Base-by-base conservation (phyloP, 2,888 invertebrate genomes). In the Lochmaea capreae region DNA sequence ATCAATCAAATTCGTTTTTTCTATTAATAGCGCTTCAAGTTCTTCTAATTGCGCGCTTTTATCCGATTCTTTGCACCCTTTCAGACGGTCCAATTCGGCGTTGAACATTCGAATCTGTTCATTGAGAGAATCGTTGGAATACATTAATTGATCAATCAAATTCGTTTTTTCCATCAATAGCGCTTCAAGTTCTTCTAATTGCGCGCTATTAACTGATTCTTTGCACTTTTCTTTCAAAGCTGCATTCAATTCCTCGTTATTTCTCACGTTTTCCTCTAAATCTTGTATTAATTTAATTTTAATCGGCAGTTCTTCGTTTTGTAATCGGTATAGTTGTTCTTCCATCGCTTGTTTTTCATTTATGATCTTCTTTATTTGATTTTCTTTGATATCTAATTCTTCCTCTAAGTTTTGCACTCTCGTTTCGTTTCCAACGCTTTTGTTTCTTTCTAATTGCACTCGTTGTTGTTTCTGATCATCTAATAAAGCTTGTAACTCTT, bases 401-500 rank as follows among this genome's bases (percentile, higher is more conserved):
- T 74, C 71, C 22, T 78, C 75, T 10, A 78, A 65, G 22, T 10
- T 61, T 59, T 67, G 75, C 10, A 78, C 61, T 26, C 59, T 68
- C 16, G 69, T 73, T 26, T 74, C 73, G 42, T 58, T 65, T 1
- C 43, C 65, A 5, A 61, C 14, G n/a, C 63, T 70, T 57, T 39
- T 70, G 57, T 57, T 70, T 16, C 63, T 52, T 57, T 86, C 83
- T 12, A 85, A 83, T 62, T 83, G 81, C 46, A 84, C 70, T 70
- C 86, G 82, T 79, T 87, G 62, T 49, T 82, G 79, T 74, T 87
- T 86, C 72, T 89, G 90, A 73, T 90, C 90, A 71, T 90, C 90
- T 16, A 92, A 82, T 46, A 90, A 80, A 0, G 87, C 85, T 79
- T 91, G 91, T 58, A 92, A 79, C 75, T 92, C 91, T 74, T 91